phyloP scores from a whole-genome alignment of 2,888 invertebrate species.

The Tetragonula carbonaria region DNA sequence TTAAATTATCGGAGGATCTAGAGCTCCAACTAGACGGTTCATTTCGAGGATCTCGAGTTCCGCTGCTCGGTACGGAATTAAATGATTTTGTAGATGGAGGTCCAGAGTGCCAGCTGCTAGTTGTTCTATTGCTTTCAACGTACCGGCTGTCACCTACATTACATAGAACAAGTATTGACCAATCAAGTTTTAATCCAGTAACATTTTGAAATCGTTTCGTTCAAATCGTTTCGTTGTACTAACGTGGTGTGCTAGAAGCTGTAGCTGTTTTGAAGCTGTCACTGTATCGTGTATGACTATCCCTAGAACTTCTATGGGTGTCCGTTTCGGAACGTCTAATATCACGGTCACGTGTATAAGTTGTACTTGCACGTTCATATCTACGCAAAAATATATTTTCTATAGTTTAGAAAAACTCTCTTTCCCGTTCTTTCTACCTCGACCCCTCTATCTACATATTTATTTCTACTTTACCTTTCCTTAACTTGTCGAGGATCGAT shows the following conservation, averaged over 20 bases:
- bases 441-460: too few species aligned
- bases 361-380: slow-evolving; percentile 79
- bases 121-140: slow-evolving; percentile 80
- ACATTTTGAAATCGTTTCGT: background rate
- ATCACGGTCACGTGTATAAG: slow-evolving; percentile 81
- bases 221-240: slow-evolving; percentile 64
- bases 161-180: background rate
- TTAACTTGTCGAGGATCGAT: slow-evolving; percentile 82
- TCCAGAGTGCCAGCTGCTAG: slow-evolving; percentile 82
- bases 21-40: slow-evolving; percentile 82
- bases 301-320: slow-evolving; percentile 80
- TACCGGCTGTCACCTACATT: slow-evolving; percentile 81
- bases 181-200: background rate
- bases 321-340: slow-evolving; percentile 81
- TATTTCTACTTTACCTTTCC: slow-evolving; percentile 75
- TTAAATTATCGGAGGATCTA: slow-evolving; percentile 81
- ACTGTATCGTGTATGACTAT: slow-evolving; percentile 80
- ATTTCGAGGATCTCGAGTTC: slow-evolving; percentile 80
- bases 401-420: background rate
- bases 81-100: slow-evolving; percentile 81
- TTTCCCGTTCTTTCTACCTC: background rate
- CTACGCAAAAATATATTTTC: slow-evolving; percentile 57
- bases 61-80: slow-evolving; percentile 80
- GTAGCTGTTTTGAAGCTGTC: slow-evolving; percentile 80
- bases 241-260: slow-evolving; percentile 80